Conservation (phyloP, 2,888 invertebrate species). For the Chymomyza amoena region DNA sequence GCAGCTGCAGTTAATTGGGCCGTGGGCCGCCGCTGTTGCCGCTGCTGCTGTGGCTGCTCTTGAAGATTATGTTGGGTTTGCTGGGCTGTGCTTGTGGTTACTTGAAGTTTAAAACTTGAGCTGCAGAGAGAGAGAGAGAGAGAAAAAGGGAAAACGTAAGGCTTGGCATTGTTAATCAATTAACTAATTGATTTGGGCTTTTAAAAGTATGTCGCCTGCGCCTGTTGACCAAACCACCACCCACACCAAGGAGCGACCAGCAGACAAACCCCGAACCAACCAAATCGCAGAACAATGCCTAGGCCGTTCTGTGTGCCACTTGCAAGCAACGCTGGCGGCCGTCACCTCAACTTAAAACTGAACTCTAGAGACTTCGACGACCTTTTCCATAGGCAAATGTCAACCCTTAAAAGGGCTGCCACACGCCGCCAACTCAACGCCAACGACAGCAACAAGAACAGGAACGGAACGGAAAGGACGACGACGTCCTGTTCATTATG, state of each 20-base stretch:
- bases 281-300: slow-evolving; percentile 33
- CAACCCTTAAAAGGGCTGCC: slow-evolving; percentile 60
- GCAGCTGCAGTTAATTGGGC: slow-evolving; percentile 31
- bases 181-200: slow-evolving; percentile 74
- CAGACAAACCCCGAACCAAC: not conserved
- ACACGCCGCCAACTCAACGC: slow-evolving; percentile 42
- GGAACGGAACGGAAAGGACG: slow-evolving; percentile 8
- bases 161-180: slow-evolving; percentile 64
- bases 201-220: slow-evolving; percentile 63
- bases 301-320: slow-evolving; percentile 44
- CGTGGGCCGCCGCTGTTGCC: slow-evolving; percentile 29
- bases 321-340: slow-evolving; percentile 48
- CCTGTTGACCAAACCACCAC: slow-evolving; percentile 35
- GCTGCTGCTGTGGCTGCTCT: slow-evolving; percentile 25
- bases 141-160: slow-evolving; percentile 1
- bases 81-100: slow-evolving; percentile 9
- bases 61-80: slow-evolving; percentile 10
- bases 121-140: slow-evolving; percentile 23
- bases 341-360: slow-evolving; percentile 57
- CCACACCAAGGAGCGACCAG: not conserved
- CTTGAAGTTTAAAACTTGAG: slow-evolving; percentile 26
- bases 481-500: slow-evolving; percentile 63
- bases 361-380: slow-evolving; percentile 35
- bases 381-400: slow-evolving; percentile 51
- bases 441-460: slow-evolving; percentile 9